Evolutionary conservation across 2,113 vertebrate species (phyloP).

Genomic region (Ophiodon elongatus): DNA sequence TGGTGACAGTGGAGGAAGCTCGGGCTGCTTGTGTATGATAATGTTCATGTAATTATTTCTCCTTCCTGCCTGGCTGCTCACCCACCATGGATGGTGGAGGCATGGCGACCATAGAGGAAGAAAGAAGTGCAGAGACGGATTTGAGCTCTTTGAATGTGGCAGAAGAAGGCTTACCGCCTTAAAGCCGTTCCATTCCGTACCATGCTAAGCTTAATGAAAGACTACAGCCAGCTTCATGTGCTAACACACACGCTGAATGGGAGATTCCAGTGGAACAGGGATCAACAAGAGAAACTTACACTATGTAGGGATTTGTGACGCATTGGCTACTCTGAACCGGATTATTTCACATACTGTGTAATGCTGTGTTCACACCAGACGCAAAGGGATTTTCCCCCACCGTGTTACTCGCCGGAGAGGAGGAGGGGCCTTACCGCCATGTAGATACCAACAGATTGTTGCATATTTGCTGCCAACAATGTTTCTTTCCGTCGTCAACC

Average conservation of each 20-base stretch:
- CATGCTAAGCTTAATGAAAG: constrained; percentile 25
- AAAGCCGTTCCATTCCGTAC: constrained; percentile 23
- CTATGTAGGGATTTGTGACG: constrained; percentile 7
- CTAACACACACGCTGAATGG: neutral
- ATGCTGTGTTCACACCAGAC: constrained; percentile 2
- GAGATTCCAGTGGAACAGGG: constrained; percentile 4
- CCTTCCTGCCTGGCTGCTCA: constrained; percentile 66
- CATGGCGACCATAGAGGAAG: constrained; percentile 3
- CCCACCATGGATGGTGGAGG: constrained; percentile 29
- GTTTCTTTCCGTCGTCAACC: neutral
- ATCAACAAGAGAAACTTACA: constrained; percentile 12
- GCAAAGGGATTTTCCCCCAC: neutral
- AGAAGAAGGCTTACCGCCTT: constrained; percentile 6
- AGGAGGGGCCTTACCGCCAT: neutral
- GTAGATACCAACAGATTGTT: neutral
- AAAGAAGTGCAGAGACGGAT: neutral
- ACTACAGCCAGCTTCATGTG: neutral
- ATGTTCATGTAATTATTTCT: constrained; percentile 76
- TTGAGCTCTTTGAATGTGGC: constrained; percentile 25
- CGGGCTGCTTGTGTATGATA: constrained; percentile 73
- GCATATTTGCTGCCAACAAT: neutral
- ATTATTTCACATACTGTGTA: constrained; percentile 12
- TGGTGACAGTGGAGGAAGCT: constrained; percentile 43
- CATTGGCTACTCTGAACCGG: constrained; percentile 11
- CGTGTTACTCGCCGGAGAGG: neutral